Conservation (phyloP, 2,888 invertebrate genomes). For the Trimorus sp. region DNA sequence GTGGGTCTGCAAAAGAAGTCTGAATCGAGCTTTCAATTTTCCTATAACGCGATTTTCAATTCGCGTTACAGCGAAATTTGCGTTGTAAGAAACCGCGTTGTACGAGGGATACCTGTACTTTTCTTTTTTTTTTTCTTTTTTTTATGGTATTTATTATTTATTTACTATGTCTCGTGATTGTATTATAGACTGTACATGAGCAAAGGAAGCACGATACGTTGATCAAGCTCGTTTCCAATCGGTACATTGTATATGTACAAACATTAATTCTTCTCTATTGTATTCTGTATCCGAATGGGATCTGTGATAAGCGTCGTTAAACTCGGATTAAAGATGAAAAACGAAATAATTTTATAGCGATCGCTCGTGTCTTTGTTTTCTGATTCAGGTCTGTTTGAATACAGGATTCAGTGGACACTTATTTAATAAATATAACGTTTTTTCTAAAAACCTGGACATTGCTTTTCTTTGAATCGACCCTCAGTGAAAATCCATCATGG, state of each 20-base stretch:
- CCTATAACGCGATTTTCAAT: no score
- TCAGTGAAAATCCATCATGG: no score
- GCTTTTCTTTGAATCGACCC: no score
- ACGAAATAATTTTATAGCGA: slow-evolving; percentile 34
- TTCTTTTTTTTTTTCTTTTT: no score
- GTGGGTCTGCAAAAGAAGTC: no score
- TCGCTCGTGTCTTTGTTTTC: slow-evolving; percentile 38
- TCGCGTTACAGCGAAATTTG: no score
- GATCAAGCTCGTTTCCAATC: slow-evolving; percentile 39
- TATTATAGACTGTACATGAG: slow-evolving; percentile 51
- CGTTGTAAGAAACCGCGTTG: no score
- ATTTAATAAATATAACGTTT: slow-evolving; percentile 50
- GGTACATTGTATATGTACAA: slow-evolving; percentile 55
- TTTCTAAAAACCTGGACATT: slow-evolving; percentile 27
- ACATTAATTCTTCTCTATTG: slow-evolving; percentile 47
- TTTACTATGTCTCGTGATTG: slow-evolving; percentile 45
- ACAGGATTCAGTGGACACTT: slow-evolving; percentile 65
- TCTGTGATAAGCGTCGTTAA: slow-evolving; percentile 69
- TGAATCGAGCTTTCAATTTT: no score
- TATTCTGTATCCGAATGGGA: slow-evolving; percentile 72
- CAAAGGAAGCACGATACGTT: slow-evolving; percentile 32
- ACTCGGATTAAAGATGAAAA: slow-evolving; percentile 55
- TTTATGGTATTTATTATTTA: slow-evolving; percentile 57
- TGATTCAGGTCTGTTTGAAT: slow-evolving; percentile 66
- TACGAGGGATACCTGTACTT: no score